Conservation (phyloP, 2,113 vertebrate genomes). For the Sisor rabdophorus region DNA sequence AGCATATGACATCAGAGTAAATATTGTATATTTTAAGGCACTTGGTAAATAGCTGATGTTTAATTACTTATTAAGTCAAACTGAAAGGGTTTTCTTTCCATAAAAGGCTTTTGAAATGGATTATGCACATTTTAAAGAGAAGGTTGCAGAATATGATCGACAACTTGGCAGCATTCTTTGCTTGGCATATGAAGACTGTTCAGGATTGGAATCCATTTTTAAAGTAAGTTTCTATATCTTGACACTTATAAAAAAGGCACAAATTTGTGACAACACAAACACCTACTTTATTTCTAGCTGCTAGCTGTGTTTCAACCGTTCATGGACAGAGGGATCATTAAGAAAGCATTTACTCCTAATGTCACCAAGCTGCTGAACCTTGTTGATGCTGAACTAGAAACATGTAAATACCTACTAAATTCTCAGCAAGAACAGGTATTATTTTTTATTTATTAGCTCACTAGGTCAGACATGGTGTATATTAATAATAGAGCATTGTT, state of each 20-base stretch:
- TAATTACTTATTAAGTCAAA: neutral
- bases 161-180: constrained; percentile 69
- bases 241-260: neutral
- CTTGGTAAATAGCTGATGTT: neutral
- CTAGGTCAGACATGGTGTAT: neutral
- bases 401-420: constrained; percentile 68
- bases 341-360: constrained; percentile 74
- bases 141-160: constrained; percentile 68
- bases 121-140: constrained; percentile 69
- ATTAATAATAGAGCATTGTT: neutral
- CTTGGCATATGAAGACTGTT: constrained; percentile 72
- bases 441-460: neutral
- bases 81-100: neutral
- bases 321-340: constrained; percentile 70
- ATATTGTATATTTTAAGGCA: neutral
- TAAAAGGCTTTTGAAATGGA: constrained; percentile 71
- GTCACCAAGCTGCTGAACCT: constrained; percentile 67
- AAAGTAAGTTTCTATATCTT: constrained; percentile 64
- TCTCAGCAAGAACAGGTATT: constrained; percentile 68
- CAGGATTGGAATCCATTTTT: constrained; percentile 73
- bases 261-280: neutral
- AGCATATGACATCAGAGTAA: neutral
- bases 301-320: constrained; percentile 73
- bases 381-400: constrained; percentile 69
- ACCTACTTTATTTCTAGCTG: constrained; percentile 63